A percentile compares a stretch with the other conserved stretches of the same genome.
phyloP scores from a whole-genome alignment of 2,113 vertebrate species.

The Ceyx margarethae region DNA sequence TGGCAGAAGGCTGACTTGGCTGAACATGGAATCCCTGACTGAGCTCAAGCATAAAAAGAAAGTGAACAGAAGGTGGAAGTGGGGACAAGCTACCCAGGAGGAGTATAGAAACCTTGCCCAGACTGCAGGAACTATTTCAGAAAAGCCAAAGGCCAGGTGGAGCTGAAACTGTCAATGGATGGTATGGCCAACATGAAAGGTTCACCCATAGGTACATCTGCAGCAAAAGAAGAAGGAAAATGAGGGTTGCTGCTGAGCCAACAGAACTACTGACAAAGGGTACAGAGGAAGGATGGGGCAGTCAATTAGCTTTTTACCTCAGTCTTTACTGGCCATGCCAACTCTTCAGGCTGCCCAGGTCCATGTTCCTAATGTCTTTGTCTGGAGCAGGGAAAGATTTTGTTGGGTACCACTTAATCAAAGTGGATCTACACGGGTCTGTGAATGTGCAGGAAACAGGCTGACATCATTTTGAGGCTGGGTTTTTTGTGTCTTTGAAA shows the following conservation, averaged over 20 bases:
- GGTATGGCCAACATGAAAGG: not conserved
- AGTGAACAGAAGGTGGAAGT: conserved; percentile 2
- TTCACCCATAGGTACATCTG: not conserved
- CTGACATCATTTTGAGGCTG: not conserved
- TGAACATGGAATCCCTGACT: not conserved
- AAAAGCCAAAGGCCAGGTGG: not conserved
- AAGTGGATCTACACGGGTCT: not conserved
- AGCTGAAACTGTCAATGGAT: not conserved
- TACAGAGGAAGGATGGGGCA: not conserved
- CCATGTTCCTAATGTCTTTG: not conserved
- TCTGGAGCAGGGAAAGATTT: not conserved
- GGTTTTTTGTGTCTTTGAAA: not conserved
- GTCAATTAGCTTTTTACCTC: not conserved
- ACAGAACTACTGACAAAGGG: not conserved
- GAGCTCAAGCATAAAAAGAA: not conserved
- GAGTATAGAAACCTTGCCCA: not conserved
- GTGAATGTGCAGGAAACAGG: not conserved
- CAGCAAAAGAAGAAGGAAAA: not conserved
- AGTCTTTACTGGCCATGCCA: not conserved
- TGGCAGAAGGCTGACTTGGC: conserved; percentile 29
- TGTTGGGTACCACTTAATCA: not conserved
- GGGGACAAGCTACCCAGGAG: not conserved
- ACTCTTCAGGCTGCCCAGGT: not conserved
- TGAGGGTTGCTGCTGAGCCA: rapidly evolving
- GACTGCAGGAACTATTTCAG: not conserved